Evolutionary conservation across 2,888 invertebrate genomes (phyloP).

Genomic region (Cheilosia vulpina): DNA sequence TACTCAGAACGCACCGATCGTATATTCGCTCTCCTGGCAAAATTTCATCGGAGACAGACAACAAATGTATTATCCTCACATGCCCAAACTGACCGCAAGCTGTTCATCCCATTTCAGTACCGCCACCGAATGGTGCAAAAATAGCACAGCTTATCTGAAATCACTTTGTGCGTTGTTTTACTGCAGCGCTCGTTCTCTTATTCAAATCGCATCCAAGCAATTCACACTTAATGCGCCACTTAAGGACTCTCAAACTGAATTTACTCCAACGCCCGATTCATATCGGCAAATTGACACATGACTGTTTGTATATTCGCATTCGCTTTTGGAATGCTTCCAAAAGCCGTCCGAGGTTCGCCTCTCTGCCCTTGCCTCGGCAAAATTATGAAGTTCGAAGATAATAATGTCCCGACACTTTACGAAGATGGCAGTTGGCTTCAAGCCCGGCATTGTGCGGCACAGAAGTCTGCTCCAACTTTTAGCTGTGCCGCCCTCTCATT

Average conservation of each 20-base stretch:
- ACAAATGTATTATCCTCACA: no score
- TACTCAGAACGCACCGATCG: no score
- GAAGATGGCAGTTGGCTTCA: conserved; percentile 79
- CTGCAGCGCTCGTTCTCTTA: background rate
- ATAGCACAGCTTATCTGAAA: no score
- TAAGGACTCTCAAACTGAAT: conserved; percentile 28
- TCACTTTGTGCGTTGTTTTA: background rate
- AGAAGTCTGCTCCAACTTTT: conserved; percentile 34
- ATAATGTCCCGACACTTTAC: conserved; percentile 83
- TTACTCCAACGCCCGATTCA: conserved; percentile 37
- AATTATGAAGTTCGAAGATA: conserved; percentile 82
- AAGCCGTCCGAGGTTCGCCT: background rate
- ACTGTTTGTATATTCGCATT: conserved; percentile 3
- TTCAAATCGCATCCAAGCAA: conserved; percentile 6
- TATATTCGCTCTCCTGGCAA: no score
- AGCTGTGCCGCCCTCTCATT: conserved; percentile 51
- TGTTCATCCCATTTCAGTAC: no score
- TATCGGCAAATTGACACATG: conserved; percentile 54
- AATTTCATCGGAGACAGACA: no score
- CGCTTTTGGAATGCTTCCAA: conserved; percentile 53
- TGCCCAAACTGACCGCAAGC: no score
- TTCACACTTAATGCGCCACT: conserved; percentile 41
- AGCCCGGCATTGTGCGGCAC: conserved; percentile 52
- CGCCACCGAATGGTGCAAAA: no score
- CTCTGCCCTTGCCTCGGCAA: conserved; percentile 26